phyloP scores from a whole-genome alignment of 1,140 invertebrate species.

The Drosophila watanabei region DNA sequence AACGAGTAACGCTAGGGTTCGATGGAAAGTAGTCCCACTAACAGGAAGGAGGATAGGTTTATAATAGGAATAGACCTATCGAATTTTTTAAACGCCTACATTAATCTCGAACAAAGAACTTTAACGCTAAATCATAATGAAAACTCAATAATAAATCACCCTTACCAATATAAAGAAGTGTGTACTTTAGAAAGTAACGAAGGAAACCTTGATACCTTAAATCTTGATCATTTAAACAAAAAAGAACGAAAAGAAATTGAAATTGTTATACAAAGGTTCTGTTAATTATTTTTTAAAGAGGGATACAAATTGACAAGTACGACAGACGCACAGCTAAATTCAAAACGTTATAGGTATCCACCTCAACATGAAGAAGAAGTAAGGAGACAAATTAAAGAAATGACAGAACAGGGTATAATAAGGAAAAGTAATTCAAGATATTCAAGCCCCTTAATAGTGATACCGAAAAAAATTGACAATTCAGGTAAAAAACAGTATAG shows the following conservation, averaged over 20 bases:
- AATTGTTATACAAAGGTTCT: constrained; percentile 7
- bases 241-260: constrained; percentile 8
- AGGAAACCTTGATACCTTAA: constrained; percentile 7
- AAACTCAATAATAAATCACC: constrained; percentile 6
- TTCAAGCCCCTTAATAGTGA: no score
- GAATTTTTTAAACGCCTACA: constrained; percentile 9
- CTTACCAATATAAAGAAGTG: constrained; percentile 5
- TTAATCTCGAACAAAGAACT: background rate
- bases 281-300: constrained; percentile 3
- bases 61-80: background rate
- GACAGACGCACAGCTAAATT: background rate
- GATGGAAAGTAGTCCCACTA: constrained; percentile 14
- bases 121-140: constrained; percentile 15
- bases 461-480: constrained; percentile 5
- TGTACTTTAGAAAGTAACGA: constrained; percentile 6
- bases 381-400: no score
- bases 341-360: no score
- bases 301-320: background rate
- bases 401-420: no score
- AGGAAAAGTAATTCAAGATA: no score
- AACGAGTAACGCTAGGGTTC: constrained; percentile 5
- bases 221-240: constrained; percentile 7
- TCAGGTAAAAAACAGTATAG: constrained; percentile 13
- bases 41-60: constrained; percentile 1
- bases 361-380: no score